Evolutionary conservation across 2,888 invertebrate species (phyloP).

Genomic region (Vanessa cardui): DNA sequence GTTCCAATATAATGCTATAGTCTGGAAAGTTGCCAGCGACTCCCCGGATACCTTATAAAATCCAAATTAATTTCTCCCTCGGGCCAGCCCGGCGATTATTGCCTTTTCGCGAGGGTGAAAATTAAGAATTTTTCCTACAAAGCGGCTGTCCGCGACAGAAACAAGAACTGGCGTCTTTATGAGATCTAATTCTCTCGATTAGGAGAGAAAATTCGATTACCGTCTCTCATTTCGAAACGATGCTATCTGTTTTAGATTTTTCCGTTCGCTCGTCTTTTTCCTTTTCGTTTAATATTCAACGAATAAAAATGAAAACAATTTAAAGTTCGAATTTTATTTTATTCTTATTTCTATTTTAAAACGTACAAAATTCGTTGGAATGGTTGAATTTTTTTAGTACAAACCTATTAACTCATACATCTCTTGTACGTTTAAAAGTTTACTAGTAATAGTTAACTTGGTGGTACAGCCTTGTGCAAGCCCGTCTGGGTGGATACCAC

Average conservation of each 20-base stretch:
- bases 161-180: slow-evolving; percentile 58
- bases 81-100: slow-evolving; percentile 55
- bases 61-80: slow-evolving; percentile 58
- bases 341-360: no score
- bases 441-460: no score
- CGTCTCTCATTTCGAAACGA: slow-evolving; percentile 50
- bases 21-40: slow-evolving; percentile 54
- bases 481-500: no score
- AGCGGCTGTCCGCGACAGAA: slow-evolving; percentile 64
- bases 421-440: no score
- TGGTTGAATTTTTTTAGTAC: background rate
- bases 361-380: background rate
- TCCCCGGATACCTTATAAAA: slow-evolving; percentile 47
- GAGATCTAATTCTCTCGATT: slow-evolving; percentile 65
- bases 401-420: no score
- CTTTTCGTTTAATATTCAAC: background rate
- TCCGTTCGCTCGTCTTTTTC: slow-evolving; percentile 17
- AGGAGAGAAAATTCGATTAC: slow-evolving; percentile 60
- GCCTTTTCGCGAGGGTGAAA: slow-evolving; percentile 54
- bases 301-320: background rate
- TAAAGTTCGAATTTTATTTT: no score
- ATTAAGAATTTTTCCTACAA: slow-evolving; percentile 61
- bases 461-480: no score
- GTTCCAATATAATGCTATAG: slow-evolving; percentile 39
- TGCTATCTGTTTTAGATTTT: slow-evolving; percentile 29